A percentile compares a stretch with the other conserved stretches of the same genome.
Conservation (phyloP, 2,797 vertebrate species). For the Ptychobarbus kaznakovi region DNA sequence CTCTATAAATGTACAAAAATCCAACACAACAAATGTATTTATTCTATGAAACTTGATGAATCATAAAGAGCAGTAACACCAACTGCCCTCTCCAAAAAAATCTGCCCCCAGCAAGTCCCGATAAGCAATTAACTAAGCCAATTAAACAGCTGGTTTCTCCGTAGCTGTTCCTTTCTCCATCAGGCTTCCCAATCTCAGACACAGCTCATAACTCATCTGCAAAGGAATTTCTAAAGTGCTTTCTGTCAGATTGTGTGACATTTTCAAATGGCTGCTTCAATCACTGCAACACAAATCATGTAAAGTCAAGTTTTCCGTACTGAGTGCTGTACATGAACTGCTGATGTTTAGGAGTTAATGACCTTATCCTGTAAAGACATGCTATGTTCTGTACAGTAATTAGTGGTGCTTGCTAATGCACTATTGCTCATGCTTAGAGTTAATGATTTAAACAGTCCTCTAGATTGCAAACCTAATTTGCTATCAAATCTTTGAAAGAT, state of each 20-base stretch:
- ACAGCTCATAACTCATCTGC: constrained; percentile 61
- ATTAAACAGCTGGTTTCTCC: constrained; percentile 63
- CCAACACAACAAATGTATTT: neutral
- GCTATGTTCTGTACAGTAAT: neutral
- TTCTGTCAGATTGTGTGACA: constrained; percentile 59
- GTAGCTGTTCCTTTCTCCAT: constrained; percentile 47
- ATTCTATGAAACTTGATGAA: constrained; percentile 11
- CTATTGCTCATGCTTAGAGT: neutral
- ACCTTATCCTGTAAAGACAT: neutral
- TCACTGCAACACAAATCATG: constrained; percentile 44
- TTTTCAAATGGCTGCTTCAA: constrained; percentile 59
- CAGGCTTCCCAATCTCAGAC: constrained; percentile 56
- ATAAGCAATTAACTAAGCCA: constrained; percentile 65
- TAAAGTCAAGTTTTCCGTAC: constrained; percentile 8
- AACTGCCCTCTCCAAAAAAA: constrained; percentile 17
- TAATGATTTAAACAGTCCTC: constrained; percentile 1
- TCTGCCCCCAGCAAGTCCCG: constrained; percentile 44
- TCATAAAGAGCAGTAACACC: neutral
- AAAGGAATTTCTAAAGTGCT: constrained; percentile 59
- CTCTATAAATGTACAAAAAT: neutral
- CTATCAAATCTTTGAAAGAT: neutral
- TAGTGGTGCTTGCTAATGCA: constrained; percentile 10
- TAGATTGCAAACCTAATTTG: neutral
- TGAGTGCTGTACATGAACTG: neutral
- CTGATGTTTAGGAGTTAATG: neutral